A percentile compares a stretch with the other conserved stretches of the same genome.
Conservation (phyloP, 2,797 vertebrate species). For the Macroramphosus scolopax region DNA sequence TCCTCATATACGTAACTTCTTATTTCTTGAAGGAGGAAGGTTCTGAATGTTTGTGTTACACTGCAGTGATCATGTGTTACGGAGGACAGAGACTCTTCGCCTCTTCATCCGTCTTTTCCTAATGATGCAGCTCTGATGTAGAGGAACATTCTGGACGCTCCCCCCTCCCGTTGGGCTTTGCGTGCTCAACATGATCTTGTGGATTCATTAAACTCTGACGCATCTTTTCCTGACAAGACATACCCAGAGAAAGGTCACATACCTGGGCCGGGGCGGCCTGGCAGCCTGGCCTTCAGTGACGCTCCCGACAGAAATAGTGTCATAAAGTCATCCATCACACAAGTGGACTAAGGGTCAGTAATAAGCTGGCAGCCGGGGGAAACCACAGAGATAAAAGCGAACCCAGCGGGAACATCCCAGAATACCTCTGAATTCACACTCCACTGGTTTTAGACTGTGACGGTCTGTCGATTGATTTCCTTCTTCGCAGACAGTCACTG, state of each 20-base stretch:
- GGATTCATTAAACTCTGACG: conserved; percentile 51
- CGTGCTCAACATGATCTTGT: conserved; percentile 33
- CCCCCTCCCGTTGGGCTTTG: conserved; percentile 1
- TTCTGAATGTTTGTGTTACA: too few species aligned
- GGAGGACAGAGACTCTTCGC: too few species aligned
- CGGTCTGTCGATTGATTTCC: conserved; percentile 4
- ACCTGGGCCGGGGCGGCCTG: too few species aligned
- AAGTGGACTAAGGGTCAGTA: conserved; percentile 62
- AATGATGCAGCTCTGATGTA: conserved; percentile 4
- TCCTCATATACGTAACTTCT: too few species aligned
- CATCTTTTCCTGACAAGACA: conserved; percentile 59
- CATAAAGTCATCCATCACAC: conserved; percentile 73
- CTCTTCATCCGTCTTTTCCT: conserved; percentile 1
- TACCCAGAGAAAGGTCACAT: conserved; percentile 68
- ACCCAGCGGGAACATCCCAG: conserved; percentile 40
- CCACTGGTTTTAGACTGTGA: conserved; percentile 9
- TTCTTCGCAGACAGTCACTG: too few species aligned
- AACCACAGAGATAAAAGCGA: conserved; percentile 37
- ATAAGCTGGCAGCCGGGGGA: conserved; percentile 29
- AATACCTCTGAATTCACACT: conserved; percentile 33
- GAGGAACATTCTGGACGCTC: conserved; percentile 23
- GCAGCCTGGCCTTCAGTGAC: conserved; percentile 53
- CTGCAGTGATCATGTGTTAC: too few species aligned
- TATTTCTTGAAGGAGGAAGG: too few species aligned
- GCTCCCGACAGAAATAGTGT: conserved; percentile 65